phyloP scores from a whole-genome alignment of 1,140 invertebrate genomes.

The Dendroctonus valens region DNA sequence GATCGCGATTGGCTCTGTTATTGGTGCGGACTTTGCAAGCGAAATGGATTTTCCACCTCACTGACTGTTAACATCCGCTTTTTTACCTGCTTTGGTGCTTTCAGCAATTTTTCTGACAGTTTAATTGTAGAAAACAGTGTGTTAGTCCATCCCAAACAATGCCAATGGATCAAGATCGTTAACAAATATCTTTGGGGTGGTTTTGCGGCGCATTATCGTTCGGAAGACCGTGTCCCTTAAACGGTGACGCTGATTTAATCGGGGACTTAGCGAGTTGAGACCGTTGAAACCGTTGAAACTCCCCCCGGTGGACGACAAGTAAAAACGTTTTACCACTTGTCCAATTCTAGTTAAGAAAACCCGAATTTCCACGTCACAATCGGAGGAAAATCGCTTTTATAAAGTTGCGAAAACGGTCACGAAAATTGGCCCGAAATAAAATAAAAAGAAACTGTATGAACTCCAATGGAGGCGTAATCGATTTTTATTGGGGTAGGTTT shows the following conservation, averaged over 20 bases:
- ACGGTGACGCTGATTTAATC: conserved; percentile 15
- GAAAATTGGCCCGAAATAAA: conserved; percentile 21
- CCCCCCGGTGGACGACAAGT: conserved; percentile 15
- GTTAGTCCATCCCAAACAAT: too few species aligned
- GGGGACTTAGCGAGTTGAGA: conserved; percentile 3
- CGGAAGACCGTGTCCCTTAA: neutral
- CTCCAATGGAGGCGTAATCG: neutral
- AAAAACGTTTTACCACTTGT: conserved; percentile 24
- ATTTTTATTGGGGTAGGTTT: conserved; percentile 7
- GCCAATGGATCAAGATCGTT: too few species aligned
- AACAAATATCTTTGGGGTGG: too few species aligned
- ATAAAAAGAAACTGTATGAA: conserved; percentile 5
- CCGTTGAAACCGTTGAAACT: neutral
- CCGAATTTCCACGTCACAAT: conserved; percentile 29
- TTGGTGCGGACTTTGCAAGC: too few species aligned
- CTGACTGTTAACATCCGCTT: too few species aligned
- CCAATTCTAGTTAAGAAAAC: conserved; percentile 32
- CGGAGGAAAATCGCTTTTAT: conserved; percentile 23
- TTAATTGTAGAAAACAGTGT: too few species aligned
- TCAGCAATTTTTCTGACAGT: too few species aligned
- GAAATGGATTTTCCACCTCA: too few species aligned
- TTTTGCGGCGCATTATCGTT: too few species aligned
- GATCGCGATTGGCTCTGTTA: too few species aligned
- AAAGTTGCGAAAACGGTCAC: conserved; percentile 20
- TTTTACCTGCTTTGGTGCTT: too few species aligned